A percentile compares a stretch with the other conserved stretches of the same genome.
phyloP scores from a whole-genome alignment of 2,113 vertebrate species.

The Bubalus kerabau region DNA sequence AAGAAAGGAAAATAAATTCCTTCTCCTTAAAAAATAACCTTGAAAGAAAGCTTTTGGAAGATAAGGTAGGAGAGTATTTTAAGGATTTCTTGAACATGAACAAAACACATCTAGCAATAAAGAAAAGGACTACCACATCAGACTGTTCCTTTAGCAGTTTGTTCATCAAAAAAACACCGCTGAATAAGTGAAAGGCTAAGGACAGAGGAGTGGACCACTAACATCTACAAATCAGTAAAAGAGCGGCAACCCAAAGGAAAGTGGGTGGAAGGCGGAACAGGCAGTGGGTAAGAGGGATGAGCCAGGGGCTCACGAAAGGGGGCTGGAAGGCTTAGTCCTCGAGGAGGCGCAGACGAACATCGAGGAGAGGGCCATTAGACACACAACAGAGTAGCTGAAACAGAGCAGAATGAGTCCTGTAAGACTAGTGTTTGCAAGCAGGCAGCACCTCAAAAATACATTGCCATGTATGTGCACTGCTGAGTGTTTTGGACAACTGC shows the following conservation, averaged over 20 bases:
- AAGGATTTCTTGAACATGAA: not conserved
- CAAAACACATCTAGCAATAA: not conserved
- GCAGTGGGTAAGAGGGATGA: not conserved
- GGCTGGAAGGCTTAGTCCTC: not conserved
- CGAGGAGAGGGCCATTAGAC: not conserved
- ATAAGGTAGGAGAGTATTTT: not conserved
- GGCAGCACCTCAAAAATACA: accelerated
- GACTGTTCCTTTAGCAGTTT: not conserved
- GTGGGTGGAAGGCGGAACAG: not conserved
- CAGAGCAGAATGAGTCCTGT: not conserved
- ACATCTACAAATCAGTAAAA: not conserved
- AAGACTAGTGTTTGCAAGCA: not conserved
- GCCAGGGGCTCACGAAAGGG: not conserved
- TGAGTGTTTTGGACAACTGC: not conserved
- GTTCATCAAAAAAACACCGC: not conserved
- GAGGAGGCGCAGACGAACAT: not conserved
- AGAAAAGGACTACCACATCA: not conserved
- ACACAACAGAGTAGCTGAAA: not conserved
- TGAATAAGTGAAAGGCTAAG: not conserved
- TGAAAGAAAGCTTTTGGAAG: not conserved
- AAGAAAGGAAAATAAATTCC: not conserved
- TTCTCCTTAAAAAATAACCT: not conserved
- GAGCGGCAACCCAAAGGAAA: not conserved
- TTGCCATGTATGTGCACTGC: accelerated
- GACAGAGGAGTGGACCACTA: not conserved